These are phyloP conservation scores for Linyphia triangularis DNA, from an alignment of 2,888 invertebrate genomes.

Conservation along the genomic window DNA sequence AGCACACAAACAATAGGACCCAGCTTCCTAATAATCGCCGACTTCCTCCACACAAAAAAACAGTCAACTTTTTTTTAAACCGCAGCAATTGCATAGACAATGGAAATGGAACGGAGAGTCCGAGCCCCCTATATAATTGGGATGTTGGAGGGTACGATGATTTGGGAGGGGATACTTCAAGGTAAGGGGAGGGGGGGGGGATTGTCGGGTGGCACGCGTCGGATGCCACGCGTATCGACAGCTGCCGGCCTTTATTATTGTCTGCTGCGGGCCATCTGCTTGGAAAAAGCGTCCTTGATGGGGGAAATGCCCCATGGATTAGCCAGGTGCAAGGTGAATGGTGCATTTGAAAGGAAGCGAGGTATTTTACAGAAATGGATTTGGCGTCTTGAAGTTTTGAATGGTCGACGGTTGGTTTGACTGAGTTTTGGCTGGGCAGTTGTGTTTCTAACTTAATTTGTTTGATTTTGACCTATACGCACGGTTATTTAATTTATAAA, in stretches of 20 bases:
- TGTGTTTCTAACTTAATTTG: neutral
- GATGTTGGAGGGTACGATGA: neutral
- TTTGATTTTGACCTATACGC: too few relatives aligned
- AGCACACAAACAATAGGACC: too few relatives aligned
- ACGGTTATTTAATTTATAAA: too few relatives aligned
- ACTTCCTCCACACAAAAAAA: neutral
- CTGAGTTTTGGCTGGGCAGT: neutral
- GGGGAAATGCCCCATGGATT: constrained; percentile 7
- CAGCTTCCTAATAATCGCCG: neutral
- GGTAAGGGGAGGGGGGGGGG: neutral
- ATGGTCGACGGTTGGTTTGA: neutral
- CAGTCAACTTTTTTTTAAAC: neutral
- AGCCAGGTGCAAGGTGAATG: constrained; percentile 50
- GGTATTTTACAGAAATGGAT: neutral
- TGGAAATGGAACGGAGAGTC: neutral
- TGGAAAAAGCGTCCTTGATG: constrained; percentile 7
- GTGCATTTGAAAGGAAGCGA: constrained; percentile 12
- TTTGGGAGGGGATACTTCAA: too few relatives aligned
- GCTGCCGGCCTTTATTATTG: constrained; percentile 1
- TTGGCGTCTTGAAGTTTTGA: neutral
- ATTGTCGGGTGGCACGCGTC: constrained; percentile 42
- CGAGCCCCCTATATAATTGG: neutral
- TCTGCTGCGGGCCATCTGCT: constrained; percentile 46
- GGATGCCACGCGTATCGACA: constrained; percentile 62
- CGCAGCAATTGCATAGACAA: neutral